These are phyloP conservation scores for Protonemura montana DNA, from an alignment of 2,888 invertebrate genomes.

Conservation along the genomic window DNA sequence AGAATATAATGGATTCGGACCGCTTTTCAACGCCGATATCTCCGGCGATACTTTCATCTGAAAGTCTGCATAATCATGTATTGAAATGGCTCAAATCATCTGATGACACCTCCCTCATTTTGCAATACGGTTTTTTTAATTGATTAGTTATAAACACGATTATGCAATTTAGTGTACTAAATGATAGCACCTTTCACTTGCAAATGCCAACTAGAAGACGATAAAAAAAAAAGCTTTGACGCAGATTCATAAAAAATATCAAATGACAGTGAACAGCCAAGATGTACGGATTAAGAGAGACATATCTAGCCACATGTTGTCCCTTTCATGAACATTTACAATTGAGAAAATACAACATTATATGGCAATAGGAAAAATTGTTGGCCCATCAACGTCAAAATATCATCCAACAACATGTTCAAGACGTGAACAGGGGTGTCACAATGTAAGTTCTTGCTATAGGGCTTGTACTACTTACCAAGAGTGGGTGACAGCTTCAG, in stretches of 20 bases:
- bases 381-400: neutral
- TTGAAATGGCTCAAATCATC: too few relatives aligned
- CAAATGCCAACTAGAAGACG: neutral
- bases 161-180: neutral
- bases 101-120: too few relatives aligned
- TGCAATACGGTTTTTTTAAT: too few relatives aligned
- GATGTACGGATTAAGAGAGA: neutral
- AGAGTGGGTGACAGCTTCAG: conserved; percentile 24
- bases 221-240: neutral
- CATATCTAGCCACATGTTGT: neutral
- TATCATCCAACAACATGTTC: neutral
- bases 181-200: conserved; percentile 4
- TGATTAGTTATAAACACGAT: neutral
- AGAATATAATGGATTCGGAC: too few relatives aligned
- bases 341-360: neutral
- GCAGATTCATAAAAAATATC: neutral
- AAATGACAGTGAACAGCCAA: neutral
- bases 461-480: neutral
- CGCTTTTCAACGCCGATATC: too few relatives aligned
- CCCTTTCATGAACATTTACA: neutral
- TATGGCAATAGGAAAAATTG: neutral
- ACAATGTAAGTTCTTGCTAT: too few relatives aligned
- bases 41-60: too few relatives aligned
- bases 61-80: too few relatives aligned
- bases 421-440: neutral